These are phyloP conservation scores for Macquaria australasica DNA, from an alignment of 2,113 vertebrate species.

Conservation along the genomic window DNA sequence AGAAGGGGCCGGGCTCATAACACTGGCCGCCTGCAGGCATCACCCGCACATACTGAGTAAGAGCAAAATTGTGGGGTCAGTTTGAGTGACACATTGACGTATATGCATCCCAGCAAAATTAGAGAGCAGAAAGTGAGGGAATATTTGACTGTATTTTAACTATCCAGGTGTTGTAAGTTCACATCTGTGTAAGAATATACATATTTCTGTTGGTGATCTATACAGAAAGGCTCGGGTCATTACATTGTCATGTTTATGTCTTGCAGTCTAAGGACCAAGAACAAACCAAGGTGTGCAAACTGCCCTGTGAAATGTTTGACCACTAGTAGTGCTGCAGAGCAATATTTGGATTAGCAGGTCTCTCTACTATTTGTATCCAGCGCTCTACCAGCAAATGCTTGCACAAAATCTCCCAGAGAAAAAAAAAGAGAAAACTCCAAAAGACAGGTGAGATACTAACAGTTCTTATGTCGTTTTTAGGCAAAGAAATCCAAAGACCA, in stretches of 20 bases:
- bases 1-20: conserved; percentile 88
- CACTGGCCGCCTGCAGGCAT: conserved; percentile 88
- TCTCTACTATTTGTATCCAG: background rate
- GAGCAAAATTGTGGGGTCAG: background rate
- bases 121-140: background rate
- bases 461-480: background rate
- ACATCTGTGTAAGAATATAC: background rate
- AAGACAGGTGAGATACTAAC: too few relatives aligned
- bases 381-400: background rate
- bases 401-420: background rate
- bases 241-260: background rate
- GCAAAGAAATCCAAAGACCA: too few relatives aligned
- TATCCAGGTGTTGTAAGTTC: background rate
- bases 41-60: conserved; percentile 86
- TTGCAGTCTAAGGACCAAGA: background rate
- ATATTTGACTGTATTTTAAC: background rate
- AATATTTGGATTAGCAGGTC: background rate
- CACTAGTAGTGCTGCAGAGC: background rate
- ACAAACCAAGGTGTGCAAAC: background rate
- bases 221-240: too few relatives aligned
- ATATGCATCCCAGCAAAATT: background rate
- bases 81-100: background rate
- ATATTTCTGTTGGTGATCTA: background rate
- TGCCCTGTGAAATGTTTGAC: background rate
- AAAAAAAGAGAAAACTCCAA: too few relatives aligned